A percentile compares a stretch with the other conserved stretches of the same genome.
Evolutionary conservation across 2,113 vertebrate genomes (phyloP).

Genomic region (Halcyon malimbica): DNA sequence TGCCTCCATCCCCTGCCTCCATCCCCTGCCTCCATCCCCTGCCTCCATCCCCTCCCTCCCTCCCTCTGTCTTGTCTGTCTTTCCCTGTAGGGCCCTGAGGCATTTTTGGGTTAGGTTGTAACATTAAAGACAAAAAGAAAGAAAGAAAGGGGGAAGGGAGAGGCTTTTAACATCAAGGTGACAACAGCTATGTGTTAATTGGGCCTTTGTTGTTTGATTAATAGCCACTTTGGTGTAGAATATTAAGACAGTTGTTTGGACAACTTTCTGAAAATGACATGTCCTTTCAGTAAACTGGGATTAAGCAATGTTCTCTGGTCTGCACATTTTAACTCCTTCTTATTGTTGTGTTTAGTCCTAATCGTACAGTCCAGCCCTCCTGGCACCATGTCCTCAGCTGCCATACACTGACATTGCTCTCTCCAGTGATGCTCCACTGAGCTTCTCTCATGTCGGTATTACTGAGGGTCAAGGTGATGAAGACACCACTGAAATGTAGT

Average conservation of each 20-base stretch:
- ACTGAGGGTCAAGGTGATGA: not conserved
- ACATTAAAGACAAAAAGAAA: slow-evolving; percentile 61
- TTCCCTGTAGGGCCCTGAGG: slow-evolving; percentile 3
- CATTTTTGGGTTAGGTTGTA: slow-evolving; percentile 61
- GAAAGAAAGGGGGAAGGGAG: slow-evolving; percentile 57
- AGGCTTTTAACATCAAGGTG: slow-evolving; percentile 80
- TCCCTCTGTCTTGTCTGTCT: slow-evolving; percentile 8
- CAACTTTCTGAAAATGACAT: slow-evolving; percentile 55
- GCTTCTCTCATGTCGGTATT: not conserved
- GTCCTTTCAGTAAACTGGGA: slow-evolving; percentile 46
- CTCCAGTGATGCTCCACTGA: not conserved
- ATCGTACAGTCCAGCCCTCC: not conserved
- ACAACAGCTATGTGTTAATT: slow-evolving; percentile 82
- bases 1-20: not conserved
- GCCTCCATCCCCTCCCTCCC: not conserved
- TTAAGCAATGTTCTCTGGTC: slow-evolving; percentile 9
- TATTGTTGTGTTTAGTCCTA: not conserved
- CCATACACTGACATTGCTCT: not conserved
- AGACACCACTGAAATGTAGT: not conserved
- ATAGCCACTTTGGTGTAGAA: slow-evolving; percentile 63
- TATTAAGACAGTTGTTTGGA: slow-evolving; percentile 63
- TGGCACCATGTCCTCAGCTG: not conserved
- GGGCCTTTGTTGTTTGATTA: slow-evolving; percentile 78
- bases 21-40: too few species aligned
- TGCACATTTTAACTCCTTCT: slow-evolving; percentile 46